A percentile compares a stretch with the other conserved stretches of the same genome.
These are phyloP conservation scores for Scaptomyza tumidula DNA, from an alignment of 2,888 invertebrate species.

Conservation along the genomic window DNA sequence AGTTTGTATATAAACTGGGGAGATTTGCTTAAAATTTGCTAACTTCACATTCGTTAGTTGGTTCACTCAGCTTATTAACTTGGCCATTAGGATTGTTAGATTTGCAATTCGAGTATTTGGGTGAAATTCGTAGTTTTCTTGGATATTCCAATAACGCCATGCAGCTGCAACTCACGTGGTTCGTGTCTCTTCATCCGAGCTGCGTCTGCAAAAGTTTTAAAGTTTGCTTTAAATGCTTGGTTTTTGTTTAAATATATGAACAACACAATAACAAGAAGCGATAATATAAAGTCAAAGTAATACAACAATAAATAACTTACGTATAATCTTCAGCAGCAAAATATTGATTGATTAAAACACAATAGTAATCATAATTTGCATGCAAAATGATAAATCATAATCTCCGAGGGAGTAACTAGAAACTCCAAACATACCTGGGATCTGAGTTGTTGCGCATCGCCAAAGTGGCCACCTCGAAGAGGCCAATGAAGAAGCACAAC, in stretches of 20 bases:
- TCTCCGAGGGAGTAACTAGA: not conserved
- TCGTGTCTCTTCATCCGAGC: constrained; percentile 82
- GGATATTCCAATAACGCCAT: constrained; percentile 14
- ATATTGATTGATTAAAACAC: constrained; percentile 27
- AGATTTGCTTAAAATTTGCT: constrained; percentile 11
- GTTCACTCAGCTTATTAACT: constrained; percentile 26
- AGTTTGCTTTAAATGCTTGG: not conserved
- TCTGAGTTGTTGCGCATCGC: constrained; percentile 86
- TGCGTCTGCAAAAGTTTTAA: constrained; percentile 74
- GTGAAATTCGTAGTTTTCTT: constrained; percentile 54
- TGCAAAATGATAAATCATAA: constrained; percentile 42
- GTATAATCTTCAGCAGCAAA: constrained; percentile 50
- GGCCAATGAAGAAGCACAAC: constrained; percentile 96
- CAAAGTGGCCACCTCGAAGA: constrained; percentile 92
- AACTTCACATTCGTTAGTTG: constrained; percentile 32
- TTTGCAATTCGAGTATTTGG: constrained; percentile 55
- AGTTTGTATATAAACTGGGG: constrained; percentile 3
- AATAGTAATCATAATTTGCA: constrained; percentile 42
- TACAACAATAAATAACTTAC: constrained; percentile 51
- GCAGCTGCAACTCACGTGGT: constrained; percentile 81
- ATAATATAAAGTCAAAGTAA: constrained; percentile 2
- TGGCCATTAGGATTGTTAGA: constrained; percentile 47
- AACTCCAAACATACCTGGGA: constrained; percentile 71
- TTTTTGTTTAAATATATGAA: not conserved
- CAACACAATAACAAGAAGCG: not conserved